A percentile compares a stretch with the other conserved stretches of the same genome.
phyloP scores from a whole-genome alignment of 2,888 invertebrate genomes.

The Osmoderma eremita region DNA sequence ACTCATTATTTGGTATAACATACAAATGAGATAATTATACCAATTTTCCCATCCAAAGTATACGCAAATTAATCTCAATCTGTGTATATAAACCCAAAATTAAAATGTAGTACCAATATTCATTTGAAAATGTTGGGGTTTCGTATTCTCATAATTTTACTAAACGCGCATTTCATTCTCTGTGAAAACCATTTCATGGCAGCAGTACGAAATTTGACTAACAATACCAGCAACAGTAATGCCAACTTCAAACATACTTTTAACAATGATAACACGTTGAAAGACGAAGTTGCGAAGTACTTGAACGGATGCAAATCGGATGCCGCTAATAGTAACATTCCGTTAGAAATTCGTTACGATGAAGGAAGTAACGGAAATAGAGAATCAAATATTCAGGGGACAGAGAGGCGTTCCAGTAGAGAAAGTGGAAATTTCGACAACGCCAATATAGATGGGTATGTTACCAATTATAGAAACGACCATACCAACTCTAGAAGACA shows the following conservation, averaged over 20 bases:
- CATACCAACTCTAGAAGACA: not conserved
- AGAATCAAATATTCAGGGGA: conserved; percentile 7
- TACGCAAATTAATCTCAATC: not conserved
- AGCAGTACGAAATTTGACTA: conserved; percentile 29
- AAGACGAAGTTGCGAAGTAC: conserved; percentile 53
- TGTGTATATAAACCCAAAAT: not conserved
- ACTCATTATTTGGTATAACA: not conserved
- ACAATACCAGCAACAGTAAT: conserved; percentile 20
- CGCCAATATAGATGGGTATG: conserved; percentile 21
- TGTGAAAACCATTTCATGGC: conserved; percentile 35
- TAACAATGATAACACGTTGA: conserved; percentile 44
- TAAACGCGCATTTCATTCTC: not conserved
- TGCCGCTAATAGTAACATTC: conserved; percentile 41
- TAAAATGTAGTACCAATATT: not conserved
- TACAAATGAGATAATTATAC: conserved; percentile 16
- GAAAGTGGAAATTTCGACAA: conserved; percentile 25
- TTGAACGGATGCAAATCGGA: conserved; percentile 55
- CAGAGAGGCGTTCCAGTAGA: not conserved
- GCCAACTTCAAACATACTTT: conserved; percentile 7
- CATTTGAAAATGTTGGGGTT: conserved; percentile 12
- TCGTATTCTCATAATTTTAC: not conserved
- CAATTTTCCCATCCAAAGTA: conserved; percentile 12
- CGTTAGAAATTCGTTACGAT: conserved; percentile 44
- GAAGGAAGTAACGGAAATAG: not conserved
- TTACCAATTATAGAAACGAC: conserved; percentile 12